Evolutionary conservation across 2,888 invertebrate genomes (phyloP), one percentile per base, ranked within the genome.

Genomic region (Lasius platythorax): DNA sequence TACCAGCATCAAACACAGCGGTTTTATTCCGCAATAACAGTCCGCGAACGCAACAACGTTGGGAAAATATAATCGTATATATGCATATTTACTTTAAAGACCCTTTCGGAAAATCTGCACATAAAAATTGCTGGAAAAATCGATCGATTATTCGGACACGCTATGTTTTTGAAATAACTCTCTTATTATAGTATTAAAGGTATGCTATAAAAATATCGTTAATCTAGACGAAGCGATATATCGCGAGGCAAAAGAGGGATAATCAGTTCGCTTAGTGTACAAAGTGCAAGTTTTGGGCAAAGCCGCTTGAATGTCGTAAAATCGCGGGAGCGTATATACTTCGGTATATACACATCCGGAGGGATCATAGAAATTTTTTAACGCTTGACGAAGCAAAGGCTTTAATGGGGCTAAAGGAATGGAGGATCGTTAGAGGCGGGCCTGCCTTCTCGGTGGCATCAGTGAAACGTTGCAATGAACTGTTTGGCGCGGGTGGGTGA

Each of bases 321-420:
- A 79, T 79, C 61, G 61, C 70, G 61, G 70, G 18, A 81, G 79
- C 79, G 79, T 72, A 9, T 61, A 37, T 61, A 37, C 61, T 70
- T 70, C 12, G 37, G 12, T 43, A 50, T 68, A 15, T 28, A 53
- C 23, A 33, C n/a, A 53, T 53, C n/a, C 8, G 75, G 37, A 15
- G 46, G 46, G 76, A 37, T 61, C 74, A 50, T 68, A 67, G 68
- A 88, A 79, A 56, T 61, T 76, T 76, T 72, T 70, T 72, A 61
- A 81, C 79, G 79, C 66, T 68, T 18, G 12, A 37, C 50, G 18
- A 73, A 82, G 76, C 84, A 88, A 87, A 84, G 84, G 85, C 81
- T 89, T 89, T 87, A 89, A 85, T 82, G 89, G 83, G 56, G 85
- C 75, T 84, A 87, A 86, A 89, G 88, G 87, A 88, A 89, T 87